phyloP scores from a whole-genome alignment of 2,113 vertebrate species.

The Fukomys damarensis region DNA sequence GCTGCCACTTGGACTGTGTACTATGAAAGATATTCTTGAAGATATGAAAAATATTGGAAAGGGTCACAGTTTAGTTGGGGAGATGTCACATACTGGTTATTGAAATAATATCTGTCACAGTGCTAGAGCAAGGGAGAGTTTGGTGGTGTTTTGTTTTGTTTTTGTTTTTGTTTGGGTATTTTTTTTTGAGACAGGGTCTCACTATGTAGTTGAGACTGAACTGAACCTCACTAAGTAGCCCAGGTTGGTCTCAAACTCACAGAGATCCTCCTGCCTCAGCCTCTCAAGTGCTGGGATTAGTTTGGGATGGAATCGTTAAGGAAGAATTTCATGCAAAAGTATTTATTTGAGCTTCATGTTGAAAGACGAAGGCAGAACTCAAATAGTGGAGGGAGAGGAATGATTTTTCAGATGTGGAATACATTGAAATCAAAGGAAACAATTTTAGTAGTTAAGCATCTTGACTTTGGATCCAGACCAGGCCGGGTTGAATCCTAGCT shows the following conservation, averaged over 20 bases:
- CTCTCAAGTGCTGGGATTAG: no score
- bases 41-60: slow-evolving; percentile 32
- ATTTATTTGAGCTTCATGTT: slow-evolving; percentile 1
- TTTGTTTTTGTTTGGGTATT: no score
- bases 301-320: slow-evolving; percentile 24
- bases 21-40: not conserved
- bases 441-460: slow-evolving; percentile 3
- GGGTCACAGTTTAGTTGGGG: slow-evolving; percentile 9
- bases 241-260: no score
- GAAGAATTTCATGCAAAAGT: not conserved
- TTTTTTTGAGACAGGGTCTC: no score
- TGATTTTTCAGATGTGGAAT: slow-evolving; percentile 29
- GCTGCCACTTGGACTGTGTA: slow-evolving; percentile 8
- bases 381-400: slow-evolving; percentile 18
- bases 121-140: slow-evolving; percentile 17
- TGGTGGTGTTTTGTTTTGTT: no score
- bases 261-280: no score
- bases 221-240: no score
- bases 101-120: slow-evolving; percentile 14
- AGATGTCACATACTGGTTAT: not conserved
- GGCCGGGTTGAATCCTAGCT: slow-evolving; percentile 38
- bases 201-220: no score
- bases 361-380: slow-evolving; percentile 38
- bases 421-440: not conserved
- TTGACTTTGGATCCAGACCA: slow-evolving; percentile 1